phyloP scores from a whole-genome alignment of 2,797 vertebrate genomes.

The Myotis pilosus region DNA sequence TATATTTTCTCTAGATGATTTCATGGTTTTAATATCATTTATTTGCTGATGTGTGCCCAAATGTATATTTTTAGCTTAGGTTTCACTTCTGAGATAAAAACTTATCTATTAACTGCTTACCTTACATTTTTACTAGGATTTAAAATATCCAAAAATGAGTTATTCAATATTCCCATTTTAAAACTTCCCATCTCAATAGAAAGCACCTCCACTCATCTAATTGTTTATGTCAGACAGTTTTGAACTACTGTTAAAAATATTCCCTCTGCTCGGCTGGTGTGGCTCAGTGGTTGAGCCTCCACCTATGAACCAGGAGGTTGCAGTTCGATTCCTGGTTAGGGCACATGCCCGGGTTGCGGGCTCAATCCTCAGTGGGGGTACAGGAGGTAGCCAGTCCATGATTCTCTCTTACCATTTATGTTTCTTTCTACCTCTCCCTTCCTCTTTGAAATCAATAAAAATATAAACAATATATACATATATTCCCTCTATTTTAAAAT shows the following conservation, averaged over 20 bases:
- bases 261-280: not conserved
- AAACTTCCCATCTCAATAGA: conserved; percentile 22
- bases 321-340: too few species aligned
- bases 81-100: conserved; percentile 53
- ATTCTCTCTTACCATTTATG: too few species aligned
- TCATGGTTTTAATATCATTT: conserved; percentile 47
- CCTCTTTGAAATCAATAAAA: too few species aligned
- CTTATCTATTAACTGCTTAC: not conserved
- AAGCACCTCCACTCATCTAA: conserved; percentile 24
- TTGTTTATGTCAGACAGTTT: conserved; percentile 17
- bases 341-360: too few species aligned
- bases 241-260: conserved; percentile 36
- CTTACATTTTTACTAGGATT: conserved; percentile 26
- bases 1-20: conserved; percentile 23
- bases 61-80: conserved; percentile 11
- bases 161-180: conserved; percentile 13
- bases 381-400: too few species aligned
- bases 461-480: too few species aligned
- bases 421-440: too few species aligned
- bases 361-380: too few species aligned
- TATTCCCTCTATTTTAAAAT: conserved; percentile 10
- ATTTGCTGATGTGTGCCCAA: conserved; percentile 11
- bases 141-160: conserved; percentile 48
- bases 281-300: too few species aligned
- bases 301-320: too few species aligned